Evolutionary conservation across 2,888 invertebrate genomes (phyloP).

Genomic region (Lasioglossum figueresi): DNA sequence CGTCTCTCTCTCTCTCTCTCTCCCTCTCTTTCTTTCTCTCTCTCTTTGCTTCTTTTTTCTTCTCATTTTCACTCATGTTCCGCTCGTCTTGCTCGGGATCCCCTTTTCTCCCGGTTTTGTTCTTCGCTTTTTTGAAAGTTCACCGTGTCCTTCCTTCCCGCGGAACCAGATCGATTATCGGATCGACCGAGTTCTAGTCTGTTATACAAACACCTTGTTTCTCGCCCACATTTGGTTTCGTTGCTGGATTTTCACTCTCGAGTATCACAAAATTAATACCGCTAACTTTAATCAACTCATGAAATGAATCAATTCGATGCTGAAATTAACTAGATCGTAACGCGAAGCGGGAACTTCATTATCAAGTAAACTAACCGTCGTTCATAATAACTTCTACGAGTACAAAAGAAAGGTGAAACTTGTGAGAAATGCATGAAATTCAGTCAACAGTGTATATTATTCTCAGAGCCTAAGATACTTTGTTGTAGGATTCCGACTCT

Average conservation of each 20-base stretch:
- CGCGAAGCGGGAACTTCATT: too few species aligned
- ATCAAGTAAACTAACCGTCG: neutral
- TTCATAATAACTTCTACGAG: neutral
- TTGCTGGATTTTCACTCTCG: neutral
- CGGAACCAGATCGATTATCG: neutral
- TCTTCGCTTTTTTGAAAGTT: neutral
- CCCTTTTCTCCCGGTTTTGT: neutral
- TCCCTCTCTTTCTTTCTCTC: neutral
- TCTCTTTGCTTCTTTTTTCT: neutral
- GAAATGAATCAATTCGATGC: too few species aligned
- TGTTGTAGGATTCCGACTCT: neutral
- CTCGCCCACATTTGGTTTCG: neutral
- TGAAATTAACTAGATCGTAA: neutral
- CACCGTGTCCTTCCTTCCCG: neutral
- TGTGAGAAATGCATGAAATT: neutral
- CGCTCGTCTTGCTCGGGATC: neutral
- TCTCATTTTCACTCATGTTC: neutral
- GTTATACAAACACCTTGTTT: neutral
- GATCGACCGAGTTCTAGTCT: neutral
- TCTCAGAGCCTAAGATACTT: neutral
- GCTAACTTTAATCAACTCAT: neutral
- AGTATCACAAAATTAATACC: neutral
- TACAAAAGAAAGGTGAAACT: neutral
- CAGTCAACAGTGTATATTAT: too few species aligned
- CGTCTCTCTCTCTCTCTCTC: conserved; percentile 7